These are phyloP conservation scores for Periophthalmus modestus DNA, from an alignment of 2,113 vertebrate species.

Conservation along the genomic window DNA sequence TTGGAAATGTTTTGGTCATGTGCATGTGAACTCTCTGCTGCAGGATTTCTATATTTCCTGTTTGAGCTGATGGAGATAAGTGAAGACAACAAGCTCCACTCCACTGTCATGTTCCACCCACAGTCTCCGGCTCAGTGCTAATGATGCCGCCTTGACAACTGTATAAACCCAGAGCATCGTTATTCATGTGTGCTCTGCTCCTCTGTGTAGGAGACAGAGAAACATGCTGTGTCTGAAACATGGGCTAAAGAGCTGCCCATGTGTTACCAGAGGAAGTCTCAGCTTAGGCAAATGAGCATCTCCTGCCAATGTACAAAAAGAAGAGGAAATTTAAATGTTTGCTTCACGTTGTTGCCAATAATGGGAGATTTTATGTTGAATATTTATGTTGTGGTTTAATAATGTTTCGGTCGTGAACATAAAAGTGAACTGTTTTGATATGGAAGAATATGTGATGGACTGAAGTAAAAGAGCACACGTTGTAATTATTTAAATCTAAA, in stretches of 20 bases:
- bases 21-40: slow-evolving; percentile 37
- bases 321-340: not conserved
- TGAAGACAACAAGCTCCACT: slow-evolving; percentile 56
- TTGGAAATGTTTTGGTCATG: slow-evolving; percentile 39
- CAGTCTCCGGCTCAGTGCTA: slow-evolving; percentile 34
- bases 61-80: slow-evolving; percentile 53
- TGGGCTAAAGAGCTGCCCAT: slow-evolving; percentile 1
- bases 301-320: not conserved
- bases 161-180: slow-evolving; percentile 25
- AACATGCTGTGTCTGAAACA: slow-evolving; percentile 1
- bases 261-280: not conserved
- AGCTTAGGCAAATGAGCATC: not conserved
- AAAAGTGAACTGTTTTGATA: not conserved
- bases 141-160: slow-evolving; percentile 40
- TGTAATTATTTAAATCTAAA: too few species aligned
- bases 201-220: not conserved
- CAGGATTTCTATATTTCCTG: slow-evolving; percentile 42
- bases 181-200: slow-evolving; percentile 13
- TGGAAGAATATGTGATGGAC: not conserved
- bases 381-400: not conserved
- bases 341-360: not conserved
- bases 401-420: not conserved
- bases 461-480: not conserved
- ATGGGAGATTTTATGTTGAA: not conserved
- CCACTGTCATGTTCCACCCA: slow-evolving; percentile 46